These are phyloP conservation scores for Pelusios castaneus DNA, from an alignment of 2,113 vertebrate species.

Conservation along the genomic window DNA sequence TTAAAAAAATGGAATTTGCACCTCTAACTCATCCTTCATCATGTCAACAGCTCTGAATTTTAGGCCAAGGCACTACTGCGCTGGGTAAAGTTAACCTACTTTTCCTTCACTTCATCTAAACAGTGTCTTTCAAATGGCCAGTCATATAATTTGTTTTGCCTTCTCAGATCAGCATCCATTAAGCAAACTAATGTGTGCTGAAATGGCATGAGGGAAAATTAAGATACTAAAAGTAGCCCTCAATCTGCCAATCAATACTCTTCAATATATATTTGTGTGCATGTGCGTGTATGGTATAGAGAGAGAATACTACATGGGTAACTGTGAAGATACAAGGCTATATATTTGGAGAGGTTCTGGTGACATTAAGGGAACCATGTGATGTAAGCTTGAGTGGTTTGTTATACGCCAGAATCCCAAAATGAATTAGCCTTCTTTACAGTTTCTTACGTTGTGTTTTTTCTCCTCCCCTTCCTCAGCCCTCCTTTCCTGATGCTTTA, in stretches of 20 bases:
- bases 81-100: neutral
- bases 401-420: neutral
- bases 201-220: neutral
- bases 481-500: slow-evolving; percentile 21
- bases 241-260: neutral
- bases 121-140: neutral
- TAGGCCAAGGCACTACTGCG: neutral
- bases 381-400: neutral
- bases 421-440: slow-evolving; percentile 9
- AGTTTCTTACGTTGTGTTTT: slow-evolving; percentile 47
- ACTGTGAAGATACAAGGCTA: neutral
- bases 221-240: neutral
- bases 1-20: neutral
- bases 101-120: neutral
- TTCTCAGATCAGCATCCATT: neutral
- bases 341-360: neutral
- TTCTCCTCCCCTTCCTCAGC: slow-evolving; percentile 42
- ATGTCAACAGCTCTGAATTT: neutral
- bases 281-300: slow-evolving; percentile 49
- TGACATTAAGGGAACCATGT: neutral
- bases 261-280: slow-evolving; percentile 52
- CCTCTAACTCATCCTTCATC: neutral
- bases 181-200: neutral
- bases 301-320: slow-evolving; percentile 3
- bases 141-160: neutral